A percentile compares a stretch with the other conserved stretches of the same genome.
Conservation (phyloP, 1,140 invertebrate genomes). For the Lycorma delicatula region DNA sequence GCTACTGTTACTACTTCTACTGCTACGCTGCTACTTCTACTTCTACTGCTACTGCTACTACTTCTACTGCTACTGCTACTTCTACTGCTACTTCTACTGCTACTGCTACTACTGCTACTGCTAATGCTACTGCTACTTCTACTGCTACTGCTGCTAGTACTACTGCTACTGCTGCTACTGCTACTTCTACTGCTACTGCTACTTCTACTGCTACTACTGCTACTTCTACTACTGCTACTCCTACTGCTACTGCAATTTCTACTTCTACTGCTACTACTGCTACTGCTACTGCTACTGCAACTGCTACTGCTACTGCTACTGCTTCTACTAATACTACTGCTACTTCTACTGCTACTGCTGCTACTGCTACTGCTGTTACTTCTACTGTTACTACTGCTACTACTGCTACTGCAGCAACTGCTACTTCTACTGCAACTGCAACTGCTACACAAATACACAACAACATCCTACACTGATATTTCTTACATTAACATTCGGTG, state of each 20-base stretch:
- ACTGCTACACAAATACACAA: no score
- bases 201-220: slow-evolving; percentile 6
- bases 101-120: slow-evolving; percentile 8
- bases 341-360: slow-evolving; percentile 4
- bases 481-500: no score
- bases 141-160: no score
- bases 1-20: slow-evolving; percentile 7
- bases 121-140: no score
- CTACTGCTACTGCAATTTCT: slow-evolving; percentile 2
- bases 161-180: no score
- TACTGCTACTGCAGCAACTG: background rate
- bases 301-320: slow-evolving; percentile 6
- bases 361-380: slow-evolving; percentile 5
- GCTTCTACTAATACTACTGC: no score
- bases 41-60: slow-evolving; percentile 6
- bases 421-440: slow-evolving; percentile 2
- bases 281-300: slow-evolving; percentile 1
- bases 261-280: slow-evolving; percentile 6
- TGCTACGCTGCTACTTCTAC: slow-evolving; percentile 4
- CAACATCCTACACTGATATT: no score
- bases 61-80: slow-evolving; percentile 6
- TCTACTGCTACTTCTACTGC: slow-evolving; percentile 4
- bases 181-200: slow-evolving; percentile 6
- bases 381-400: slow-evolving; percentile 5
- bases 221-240: no score